Base-by-base conservation (phyloP, 2,888 invertebrate species). In the Callimorpha dominula region DNA sequence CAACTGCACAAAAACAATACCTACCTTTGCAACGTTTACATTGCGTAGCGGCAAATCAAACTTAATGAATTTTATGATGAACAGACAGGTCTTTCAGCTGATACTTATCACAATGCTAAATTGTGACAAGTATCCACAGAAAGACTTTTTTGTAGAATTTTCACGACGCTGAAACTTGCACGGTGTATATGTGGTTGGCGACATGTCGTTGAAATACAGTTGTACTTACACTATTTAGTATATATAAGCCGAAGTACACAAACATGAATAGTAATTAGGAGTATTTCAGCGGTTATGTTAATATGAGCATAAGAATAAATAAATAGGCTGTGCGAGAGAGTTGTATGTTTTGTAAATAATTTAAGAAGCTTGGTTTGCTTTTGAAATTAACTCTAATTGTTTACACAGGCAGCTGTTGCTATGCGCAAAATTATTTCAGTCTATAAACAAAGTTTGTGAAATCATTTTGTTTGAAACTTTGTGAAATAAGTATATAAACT, bases 261-360 rank as follows among this genome's bases (percentile, higher is more conserved):
- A 60, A 31, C 14, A 14, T 60, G 4, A 57, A 12, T 31, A 2
- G 12, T 14, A 31, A 20, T 60, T 9, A 60, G 20, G 14, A 31
- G 31, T 31, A 31, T 60, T 31, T 12, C 31, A 65, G 15, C 17
- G 49, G 15, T n/a, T 65, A 15, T 11, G 9, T 49, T 50, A 49
- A 31, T 31, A 31, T 31, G 31, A 49, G 46, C 49, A 49, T 50
- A 65, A 7, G 4, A 31, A 31, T 49, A 50, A 46, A 46, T 31
- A 65, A 60, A 14, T 14, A 14, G 6, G 14, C 31, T 60, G 20
- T 8, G 14, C 31, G 12, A n/a, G 42, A 42, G 43, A 20, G 14
- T 42, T 49, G 20, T 14, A 46, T 68, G 46, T 68, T 68, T 49
- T 68, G 49, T 62, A 68, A 68, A 68, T 62, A 60, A 60, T 31